These are phyloP conservation scores for Samia ricini DNA, from an alignment of 1,140 invertebrate species.

Conservation along the genomic window DNA sequence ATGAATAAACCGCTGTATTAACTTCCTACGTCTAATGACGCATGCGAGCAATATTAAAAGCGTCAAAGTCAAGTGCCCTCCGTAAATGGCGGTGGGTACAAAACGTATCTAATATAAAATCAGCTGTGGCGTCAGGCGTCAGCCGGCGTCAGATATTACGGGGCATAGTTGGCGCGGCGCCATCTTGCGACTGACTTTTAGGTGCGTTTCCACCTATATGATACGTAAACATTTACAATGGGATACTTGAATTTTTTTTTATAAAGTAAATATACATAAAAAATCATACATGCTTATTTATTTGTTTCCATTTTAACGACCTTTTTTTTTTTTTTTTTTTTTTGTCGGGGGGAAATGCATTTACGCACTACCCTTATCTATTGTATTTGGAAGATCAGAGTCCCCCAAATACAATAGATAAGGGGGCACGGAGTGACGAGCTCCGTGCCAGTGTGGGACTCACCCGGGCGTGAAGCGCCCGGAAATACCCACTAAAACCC, in stretches of 20 bases:
- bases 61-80: constrained; percentile 14
- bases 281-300: no score
- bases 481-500: no score
- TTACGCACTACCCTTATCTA: no score
- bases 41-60: constrained; percentile 10
- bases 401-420: no score
- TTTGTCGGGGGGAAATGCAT: no score
- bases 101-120: constrained; percentile 15
- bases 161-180: constrained; percentile 14
- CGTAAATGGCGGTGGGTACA: constrained; percentile 11
- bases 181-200: constrained; percentile 1
- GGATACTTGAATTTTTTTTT: neutral
- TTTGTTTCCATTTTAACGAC: no score
- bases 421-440: no score
- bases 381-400: no score
- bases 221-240: neutral
- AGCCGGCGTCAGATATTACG: constrained; percentile 16
- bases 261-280: no score
- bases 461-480: no score
- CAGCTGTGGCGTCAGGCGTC: constrained; percentile 12
- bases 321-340: no score
- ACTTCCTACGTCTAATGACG: constrained; percentile 10
- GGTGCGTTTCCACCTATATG: constrained; percentile 1
- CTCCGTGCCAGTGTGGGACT: no score
- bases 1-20: constrained; percentile 1